These are phyloP conservation scores for Gymnothorax javanicus DNA, from an alignment of 2,797 vertebrate species.

Conservation along the genomic window DNA sequence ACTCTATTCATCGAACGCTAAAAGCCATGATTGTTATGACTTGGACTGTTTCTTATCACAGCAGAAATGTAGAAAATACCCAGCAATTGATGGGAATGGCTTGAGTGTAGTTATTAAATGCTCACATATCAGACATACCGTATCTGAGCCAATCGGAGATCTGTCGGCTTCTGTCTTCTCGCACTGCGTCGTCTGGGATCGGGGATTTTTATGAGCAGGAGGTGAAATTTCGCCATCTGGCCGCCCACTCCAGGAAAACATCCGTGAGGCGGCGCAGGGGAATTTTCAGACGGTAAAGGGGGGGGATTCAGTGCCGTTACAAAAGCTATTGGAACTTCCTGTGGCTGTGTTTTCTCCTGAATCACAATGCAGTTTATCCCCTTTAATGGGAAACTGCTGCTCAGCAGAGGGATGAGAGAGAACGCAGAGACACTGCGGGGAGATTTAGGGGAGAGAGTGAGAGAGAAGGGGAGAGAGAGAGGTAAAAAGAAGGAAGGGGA, in stretches of 20 bases:
- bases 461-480: too few species aligned
- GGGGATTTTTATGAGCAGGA: not conserved
- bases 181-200: not conserved
- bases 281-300: not conserved
- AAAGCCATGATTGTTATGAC: not conserved
- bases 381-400: not conserved
- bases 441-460: not conserved
- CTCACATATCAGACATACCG: not conserved
- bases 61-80: not conserved
- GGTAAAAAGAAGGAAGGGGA: too few species aligned
- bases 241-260: not conserved
- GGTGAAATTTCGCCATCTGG: not conserved
- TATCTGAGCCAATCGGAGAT: not conserved
- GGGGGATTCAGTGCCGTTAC: too few species aligned
- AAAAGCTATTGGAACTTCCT: not conserved
- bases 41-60: not conserved
- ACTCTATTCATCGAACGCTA: not conserved
- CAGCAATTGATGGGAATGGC: not conserved
- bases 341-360: not conserved
- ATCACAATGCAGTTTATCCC: not conserved
- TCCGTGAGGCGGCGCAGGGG: not conserved
- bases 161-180: not conserved
- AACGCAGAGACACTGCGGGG: not conserved
- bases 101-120: not conserved
- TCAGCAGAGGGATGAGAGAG: not conserved